These are phyloP conservation scores for Yponomeuta evonymella DNA, from an alignment of 2,888 invertebrate genomes.

Conservation along the genomic window DNA sequence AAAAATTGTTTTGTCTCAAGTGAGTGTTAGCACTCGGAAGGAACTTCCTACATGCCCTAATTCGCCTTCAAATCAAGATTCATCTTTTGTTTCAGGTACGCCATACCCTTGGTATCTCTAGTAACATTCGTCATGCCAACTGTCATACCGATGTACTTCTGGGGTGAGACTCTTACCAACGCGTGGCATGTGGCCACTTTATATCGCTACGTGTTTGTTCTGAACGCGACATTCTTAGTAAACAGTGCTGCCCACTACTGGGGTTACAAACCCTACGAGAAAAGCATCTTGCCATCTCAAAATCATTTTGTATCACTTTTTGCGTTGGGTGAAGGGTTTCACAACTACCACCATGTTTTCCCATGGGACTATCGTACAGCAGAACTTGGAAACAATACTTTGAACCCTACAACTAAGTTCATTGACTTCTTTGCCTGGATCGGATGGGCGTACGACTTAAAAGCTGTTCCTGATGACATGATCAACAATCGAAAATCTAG, in stretches of 20 bases:
- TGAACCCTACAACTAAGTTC: conserved; percentile 41
- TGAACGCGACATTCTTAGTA: conserved; percentile 80
- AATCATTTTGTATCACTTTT: conserved; percentile 29
- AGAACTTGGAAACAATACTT: conserved; percentile 41
- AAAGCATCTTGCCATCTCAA: conserved; percentile 35
- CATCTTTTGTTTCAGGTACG: conserved; percentile 61
- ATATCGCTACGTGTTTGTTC: conserved; percentile 71
- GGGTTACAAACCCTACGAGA: conserved; percentile 65
- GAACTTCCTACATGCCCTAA: too few species aligned
- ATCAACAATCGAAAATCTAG: conserved; percentile 31
- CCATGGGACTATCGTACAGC: conserved; percentile 50
- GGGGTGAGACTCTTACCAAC: conserved; percentile 71
- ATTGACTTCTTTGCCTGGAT: conserved; percentile 45
- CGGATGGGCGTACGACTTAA: conserved; percentile 49
- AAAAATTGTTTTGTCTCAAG: neutral
- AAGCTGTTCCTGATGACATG: conserved; percentile 32
- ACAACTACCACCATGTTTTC: conserved; percentile 47
- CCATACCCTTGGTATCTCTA: conserved; percentile 76
- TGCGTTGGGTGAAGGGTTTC: conserved; percentile 46
- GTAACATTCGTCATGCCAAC: conserved; percentile 73
- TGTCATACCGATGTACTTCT: conserved; percentile 72
- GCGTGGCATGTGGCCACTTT: conserved; percentile 57
- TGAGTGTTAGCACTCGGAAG: too few species aligned
- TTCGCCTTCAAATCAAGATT: neutral
- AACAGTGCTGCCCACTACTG: conserved; percentile 79